Conservation (phyloP, 1,140 invertebrate species). For the Metopolophium dirhodum region DNA sequence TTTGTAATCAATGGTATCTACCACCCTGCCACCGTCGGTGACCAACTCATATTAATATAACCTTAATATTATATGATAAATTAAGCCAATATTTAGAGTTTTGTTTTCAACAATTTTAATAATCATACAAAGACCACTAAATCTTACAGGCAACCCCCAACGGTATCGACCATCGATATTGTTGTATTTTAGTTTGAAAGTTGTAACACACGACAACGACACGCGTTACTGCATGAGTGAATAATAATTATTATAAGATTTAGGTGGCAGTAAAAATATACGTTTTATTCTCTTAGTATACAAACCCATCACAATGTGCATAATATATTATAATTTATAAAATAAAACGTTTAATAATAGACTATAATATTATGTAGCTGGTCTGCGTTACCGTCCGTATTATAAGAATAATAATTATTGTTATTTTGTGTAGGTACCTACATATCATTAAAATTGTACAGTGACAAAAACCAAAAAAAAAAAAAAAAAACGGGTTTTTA, state of each 20-base stretch:
- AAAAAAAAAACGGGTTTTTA: constrained; percentile 19
- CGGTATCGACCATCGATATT: background rate
- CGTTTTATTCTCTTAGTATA: background rate
- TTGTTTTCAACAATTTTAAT: background rate
- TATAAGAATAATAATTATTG: background rate
- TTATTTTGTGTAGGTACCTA: constrained; percentile 15
- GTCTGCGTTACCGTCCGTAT: background rate
- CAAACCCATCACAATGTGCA: background rate
- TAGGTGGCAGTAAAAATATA: background rate
- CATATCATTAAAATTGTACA: constrained; percentile 1
- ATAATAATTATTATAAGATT: background rate
- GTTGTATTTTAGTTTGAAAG: background rate
- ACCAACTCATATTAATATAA: background rate
- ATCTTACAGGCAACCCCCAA: background rate
- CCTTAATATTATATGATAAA: too few relatives aligned
- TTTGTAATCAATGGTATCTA: too few relatives aligned
- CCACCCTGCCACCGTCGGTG: too few relatives aligned
- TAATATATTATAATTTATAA: constrained; percentile 21
- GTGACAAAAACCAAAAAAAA: constrained; percentile 12
- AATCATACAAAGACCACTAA: background rate
- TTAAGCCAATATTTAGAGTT: too few relatives aligned
- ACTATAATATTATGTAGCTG: background rate
- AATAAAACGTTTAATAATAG: constrained; percentile 5
- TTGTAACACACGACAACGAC: background rate
- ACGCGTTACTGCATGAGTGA: background rate